Evolutionary conservation across 2,888 invertebrate species (phyloP).

Genomic region (Galerucella calmariensis): DNA sequence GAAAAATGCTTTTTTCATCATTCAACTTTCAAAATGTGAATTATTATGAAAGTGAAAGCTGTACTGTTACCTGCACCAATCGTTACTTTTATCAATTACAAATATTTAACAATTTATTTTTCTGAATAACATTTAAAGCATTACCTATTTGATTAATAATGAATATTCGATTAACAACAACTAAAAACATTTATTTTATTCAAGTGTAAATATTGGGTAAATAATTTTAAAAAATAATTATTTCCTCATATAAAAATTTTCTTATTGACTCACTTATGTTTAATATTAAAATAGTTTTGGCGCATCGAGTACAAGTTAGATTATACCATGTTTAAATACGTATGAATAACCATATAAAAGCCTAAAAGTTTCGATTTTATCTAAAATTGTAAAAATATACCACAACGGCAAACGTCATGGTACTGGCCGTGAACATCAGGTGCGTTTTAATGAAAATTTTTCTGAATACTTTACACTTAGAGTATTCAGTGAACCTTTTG

Average conservation of each 20-base stretch:
- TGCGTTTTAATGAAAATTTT: too few relatives aligned
- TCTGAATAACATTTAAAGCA: slow-evolving; percentile 28
- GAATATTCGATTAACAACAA: slow-evolving; percentile 10
- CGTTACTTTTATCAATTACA: background rate
- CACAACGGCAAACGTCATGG: too few relatives aligned
- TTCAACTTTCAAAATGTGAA: background rate
- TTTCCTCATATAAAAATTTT: slow-evolving; percentile 38
- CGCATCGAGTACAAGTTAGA: slow-evolving; percentile 46
- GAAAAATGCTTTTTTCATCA: background rate
- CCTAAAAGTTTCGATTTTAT: too few relatives aligned
- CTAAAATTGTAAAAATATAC: too few relatives aligned
- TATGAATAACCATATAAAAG: slow-evolving; percentile 1
- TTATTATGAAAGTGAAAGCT: slow-evolving; percentile 1
- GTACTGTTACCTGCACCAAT: slow-evolving; percentile 2
- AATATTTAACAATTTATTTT: slow-evolving; percentile 5
- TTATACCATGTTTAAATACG: background rate
- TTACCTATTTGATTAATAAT: slow-evolving; percentile 24
- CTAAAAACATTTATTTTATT: slow-evolving; percentile 16
- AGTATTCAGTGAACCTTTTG: too few relatives aligned
- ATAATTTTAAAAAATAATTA: slow-evolving; percentile 44
- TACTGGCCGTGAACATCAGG: too few relatives aligned
- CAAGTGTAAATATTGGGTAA: slow-evolving; percentile 25
- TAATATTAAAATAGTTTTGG: slow-evolving; percentile 45
- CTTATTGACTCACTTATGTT: slow-evolving; percentile 47
- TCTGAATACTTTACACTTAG: too few relatives aligned